Base-by-base conservation (phyloP, 2,888 invertebrate species). In the Diarsia mendica region DNA sequence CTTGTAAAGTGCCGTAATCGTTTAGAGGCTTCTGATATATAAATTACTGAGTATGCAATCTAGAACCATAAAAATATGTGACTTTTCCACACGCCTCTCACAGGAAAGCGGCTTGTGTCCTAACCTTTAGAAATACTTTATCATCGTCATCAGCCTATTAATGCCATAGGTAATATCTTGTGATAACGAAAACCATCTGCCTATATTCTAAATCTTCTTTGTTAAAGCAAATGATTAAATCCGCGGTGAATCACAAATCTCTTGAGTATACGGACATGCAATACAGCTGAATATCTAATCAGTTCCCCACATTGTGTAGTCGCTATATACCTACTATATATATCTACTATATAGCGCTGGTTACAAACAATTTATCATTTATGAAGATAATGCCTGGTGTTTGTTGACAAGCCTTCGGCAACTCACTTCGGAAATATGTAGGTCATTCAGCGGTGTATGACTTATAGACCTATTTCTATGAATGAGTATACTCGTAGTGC, bases 291-390 rank as follows among this genome's bases (percentile, higher is more conserved):
- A 87, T 88, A 87, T 88, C 89, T 88, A 87, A 87, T 87, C 86
- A 85, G 86, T 88, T 88, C 84, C 78, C 80, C 78, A 72, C 71
- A 87, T 88, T 80, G 82, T 82, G 72, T 78, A 58, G 33, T 55
- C 48, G 9, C 70, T 53, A 55, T 60, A 73, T 58, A 51, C 20
- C 13, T 51, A 51, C 33, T 60, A 15, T 80, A 55, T 53, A n/a
- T n/a, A n/a, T n/a, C n/a, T n/a, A n/a, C n/a, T n/a, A n/a, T n/a
- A n/a, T n/a, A 44, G 11, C 69, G 68, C 28, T 71, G 66, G 67
- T 66, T 83, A 82, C 72, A 83, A 87, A 89, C 83, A 80, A 89
- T 88, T 90, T 89, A 90, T 91, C 91, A 87, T 85, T 83, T 71
- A 80, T 55, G 55, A 82, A 60, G 87, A 89, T 85, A 87, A 87